These are phyloP conservation scores for Protula sp. DNA, from an alignment of 2,888 invertebrate species.

Conservation along the genomic window DNA sequence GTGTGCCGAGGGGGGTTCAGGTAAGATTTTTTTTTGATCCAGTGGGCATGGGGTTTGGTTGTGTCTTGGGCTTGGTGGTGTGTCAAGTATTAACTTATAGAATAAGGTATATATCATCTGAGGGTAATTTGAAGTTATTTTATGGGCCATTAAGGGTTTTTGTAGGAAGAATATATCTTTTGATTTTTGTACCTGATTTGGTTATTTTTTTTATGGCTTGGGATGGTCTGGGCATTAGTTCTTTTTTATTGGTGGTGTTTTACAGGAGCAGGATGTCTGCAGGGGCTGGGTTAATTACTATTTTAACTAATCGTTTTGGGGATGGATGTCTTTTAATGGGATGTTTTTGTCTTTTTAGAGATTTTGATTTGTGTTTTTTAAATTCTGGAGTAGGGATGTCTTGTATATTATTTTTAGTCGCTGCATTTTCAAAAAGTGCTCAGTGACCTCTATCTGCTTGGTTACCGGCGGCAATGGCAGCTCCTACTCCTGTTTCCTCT, in stretches of 20 bases:
- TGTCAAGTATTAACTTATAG: too few species aligned
- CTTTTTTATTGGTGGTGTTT: conserved; percentile 70
- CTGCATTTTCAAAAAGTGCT: conserved; percentile 71
- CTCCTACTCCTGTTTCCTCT: conserved; percentile 72
- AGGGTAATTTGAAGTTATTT: too few species aligned
- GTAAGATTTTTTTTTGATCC: too few species aligned
- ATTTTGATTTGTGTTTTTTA: too few species aligned
- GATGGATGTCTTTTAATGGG: conserved; percentile 68
- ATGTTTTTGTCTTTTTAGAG: too few species aligned
- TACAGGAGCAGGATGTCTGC: conserved; percentile 66
- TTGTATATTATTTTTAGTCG: conserved; percentile 56
- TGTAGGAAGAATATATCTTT: conserved; percentile 64
- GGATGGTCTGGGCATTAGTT: conserved; percentile 68
- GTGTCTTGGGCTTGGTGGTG: too few species aligned
- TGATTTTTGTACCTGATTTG: conserved; percentile 68
- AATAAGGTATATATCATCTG: too few species aligned
- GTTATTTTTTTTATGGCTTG: conserved; percentile 69
- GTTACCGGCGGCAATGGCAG: conserved; percentile 70
- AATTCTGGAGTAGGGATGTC: too few species aligned
- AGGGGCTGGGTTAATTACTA: conserved; percentile 69
- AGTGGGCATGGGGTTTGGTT: too few species aligned
- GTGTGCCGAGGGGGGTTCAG: too few species aligned
- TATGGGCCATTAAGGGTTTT: too few species aligned
- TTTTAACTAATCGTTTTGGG: conserved; percentile 69
- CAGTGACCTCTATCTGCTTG: conserved; percentile 77